Evolutionary conservation across 2,888 invertebrate genomes (phyloP).

Genomic region (Schizaphis graminum): DNA sequence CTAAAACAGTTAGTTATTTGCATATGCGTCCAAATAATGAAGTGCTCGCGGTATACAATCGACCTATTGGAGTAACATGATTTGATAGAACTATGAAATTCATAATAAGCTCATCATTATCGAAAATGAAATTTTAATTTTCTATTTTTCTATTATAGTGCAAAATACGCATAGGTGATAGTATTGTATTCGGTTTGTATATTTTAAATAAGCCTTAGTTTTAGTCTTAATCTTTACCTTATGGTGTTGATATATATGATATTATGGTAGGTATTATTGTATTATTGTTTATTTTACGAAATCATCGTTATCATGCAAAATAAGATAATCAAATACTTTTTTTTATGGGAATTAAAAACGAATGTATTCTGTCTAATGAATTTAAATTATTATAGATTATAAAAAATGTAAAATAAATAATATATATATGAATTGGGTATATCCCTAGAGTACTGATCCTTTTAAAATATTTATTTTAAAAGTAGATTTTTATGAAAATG

Average conservation of each 20-base stretch:
- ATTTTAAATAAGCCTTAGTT: background rate
- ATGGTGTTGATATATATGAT: background rate
- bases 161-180: background rate
- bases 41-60: background rate
- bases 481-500: background rate
- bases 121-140: background rate
- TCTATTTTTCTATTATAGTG: background rate
- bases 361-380: background rate
- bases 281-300: background rate
- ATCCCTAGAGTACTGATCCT: background rate
- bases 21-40: background rate
- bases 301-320: background rate
- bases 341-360: background rate
- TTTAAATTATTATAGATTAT: background rate
- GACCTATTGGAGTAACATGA: background rate
- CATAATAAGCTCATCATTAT: background rate
- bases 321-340: background rate
- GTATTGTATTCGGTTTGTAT: background rate
- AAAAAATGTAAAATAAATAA: background rate
- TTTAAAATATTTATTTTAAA: background rate
- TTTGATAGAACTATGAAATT: background rate
- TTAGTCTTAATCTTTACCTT: too few relatives aligned
- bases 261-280: background rate
- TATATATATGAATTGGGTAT: background rate
- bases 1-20: background rate